A percentile compares a stretch with the other conserved stretches of the same genome.
phyloP scores from a whole-genome alignment of 2,113 vertebrate species.

The Equus quagga region DNA sequence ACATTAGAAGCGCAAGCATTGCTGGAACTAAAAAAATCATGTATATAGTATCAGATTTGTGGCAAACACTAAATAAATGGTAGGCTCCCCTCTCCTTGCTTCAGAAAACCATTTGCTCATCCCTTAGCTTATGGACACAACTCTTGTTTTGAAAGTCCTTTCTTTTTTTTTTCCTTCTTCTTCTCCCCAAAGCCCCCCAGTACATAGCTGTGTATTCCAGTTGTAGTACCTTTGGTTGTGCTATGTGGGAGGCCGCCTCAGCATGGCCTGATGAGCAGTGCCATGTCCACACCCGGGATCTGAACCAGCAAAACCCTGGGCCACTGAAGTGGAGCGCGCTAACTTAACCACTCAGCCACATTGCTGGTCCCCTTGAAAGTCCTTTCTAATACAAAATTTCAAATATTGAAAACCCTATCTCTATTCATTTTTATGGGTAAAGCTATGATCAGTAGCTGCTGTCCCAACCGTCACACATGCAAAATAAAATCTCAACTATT shows the following conservation, averaged over 20 bases:
- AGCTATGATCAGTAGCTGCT: background rate
- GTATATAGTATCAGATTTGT: rapidly evolving
- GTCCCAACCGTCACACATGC: background rate
- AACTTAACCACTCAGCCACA: no score
- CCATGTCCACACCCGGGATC: no score
- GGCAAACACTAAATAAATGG: background rate
- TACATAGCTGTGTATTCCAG: no score
- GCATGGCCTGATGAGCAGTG: no score
- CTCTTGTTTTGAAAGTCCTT: background rate
- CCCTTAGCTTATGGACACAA: background rate
- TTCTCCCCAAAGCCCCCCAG: no score
- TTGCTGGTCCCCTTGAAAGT: background rate
- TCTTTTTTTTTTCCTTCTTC: background rate
- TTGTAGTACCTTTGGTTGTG: no score
- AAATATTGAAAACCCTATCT: background rate
- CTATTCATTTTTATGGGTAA: background rate
- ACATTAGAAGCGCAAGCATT: background rate
- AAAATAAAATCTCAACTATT: background rate
- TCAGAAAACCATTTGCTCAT: background rate
- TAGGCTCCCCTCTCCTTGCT: background rate
- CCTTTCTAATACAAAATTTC: background rate
- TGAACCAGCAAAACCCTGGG: no score
- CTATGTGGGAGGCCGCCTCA: no score
- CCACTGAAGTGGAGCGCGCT: no score
- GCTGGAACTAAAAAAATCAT: background rate